Base-by-base conservation (phyloP, 23 tunicate species). In the Aplidium turbinatum region DNA sequence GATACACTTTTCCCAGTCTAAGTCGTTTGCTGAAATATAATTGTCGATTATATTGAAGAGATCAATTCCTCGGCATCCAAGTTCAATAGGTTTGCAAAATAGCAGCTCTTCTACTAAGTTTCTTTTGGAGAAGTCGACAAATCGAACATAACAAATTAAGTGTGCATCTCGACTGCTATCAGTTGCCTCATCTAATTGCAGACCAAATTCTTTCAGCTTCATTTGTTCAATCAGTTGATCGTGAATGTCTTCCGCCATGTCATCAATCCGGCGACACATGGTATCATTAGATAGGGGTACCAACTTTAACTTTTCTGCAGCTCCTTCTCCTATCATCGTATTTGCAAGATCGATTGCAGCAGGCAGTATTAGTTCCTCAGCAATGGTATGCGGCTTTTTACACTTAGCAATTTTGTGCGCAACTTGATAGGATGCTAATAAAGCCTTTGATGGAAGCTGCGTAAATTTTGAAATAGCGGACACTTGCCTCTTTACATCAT, bases 301-400 rank as follows among this genome's bases (percentile, higher is more conserved):
- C 61, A 71, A 48, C 35, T 25, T 71, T 71, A 71, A 71, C 61
- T 71, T 48, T 71, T 71, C 21, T 18, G 77, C 77, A 50, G 77
- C 77, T 71, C 20, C 77, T 28, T 25, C 61, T 67, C 57, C 73
- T 71, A 71, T 71, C 77, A 71, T 71, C 63, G 77, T 71, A 71
- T 19, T 71, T 71, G 35, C 77, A 71, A 71, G 63, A 71, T 71
- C 77, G 77, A 71, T 28, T 71, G 77, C 77, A 50, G 77, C 77
- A 5, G 63, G 77, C 63, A 63, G 69, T 46, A 78, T 78, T 33
- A 64, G 75, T 66, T 78, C 63, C 64, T 78, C 83, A 50, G 73
- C 83, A 55, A 80, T 72, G 56, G 69, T 80, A 70, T 71, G 79
- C 55, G 78, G 69, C 57, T 71, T 71, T 46, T 80, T 80, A 20